Conservation (phyloP, 1,140 invertebrate species). For the Drosophila sp. region DNA sequence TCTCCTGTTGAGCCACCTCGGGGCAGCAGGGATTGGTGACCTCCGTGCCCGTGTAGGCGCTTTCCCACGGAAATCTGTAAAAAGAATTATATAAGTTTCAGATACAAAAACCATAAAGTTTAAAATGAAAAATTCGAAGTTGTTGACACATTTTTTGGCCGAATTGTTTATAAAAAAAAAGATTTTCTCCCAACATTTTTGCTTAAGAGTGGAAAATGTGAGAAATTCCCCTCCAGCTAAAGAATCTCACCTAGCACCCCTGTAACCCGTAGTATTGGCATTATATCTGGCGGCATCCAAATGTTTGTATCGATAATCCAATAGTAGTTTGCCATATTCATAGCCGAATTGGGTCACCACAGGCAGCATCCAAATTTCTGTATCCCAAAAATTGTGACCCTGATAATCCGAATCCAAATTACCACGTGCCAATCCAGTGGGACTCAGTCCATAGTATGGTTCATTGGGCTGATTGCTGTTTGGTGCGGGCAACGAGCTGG, state of each 20-base stretch:
- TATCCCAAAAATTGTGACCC: slow-evolving; percentile 84
- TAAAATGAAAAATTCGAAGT: no score
- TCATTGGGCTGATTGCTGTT: slow-evolving; percentile 84
- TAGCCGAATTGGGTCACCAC: slow-evolving; percentile 61
- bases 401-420: slow-evolving; percentile 76
- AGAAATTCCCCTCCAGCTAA: not conserved
- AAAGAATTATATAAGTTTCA: not conserved
- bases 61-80: slow-evolving; percentile 86
- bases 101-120: no score
- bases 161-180: no score
- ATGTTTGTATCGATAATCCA: slow-evolving; percentile 65
- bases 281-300: slow-evolving; percentile 67
- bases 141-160: not conserved
- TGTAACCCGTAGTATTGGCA: slow-evolving; percentile 64
- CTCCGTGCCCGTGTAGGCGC: slow-evolving; percentile 86
- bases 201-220: not conserved
- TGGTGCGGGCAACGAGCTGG: slow-evolving; percentile 86
- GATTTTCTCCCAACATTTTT: no score
- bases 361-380: slow-evolving; percentile 84
- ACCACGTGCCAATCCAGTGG: slow-evolving; percentile 86
- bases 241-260: slow-evolving; percentile 61
- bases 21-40: slow-evolving; percentile 87
- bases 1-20: slow-evolving; percentile 86
- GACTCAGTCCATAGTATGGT: slow-evolving; percentile 86
- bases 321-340: slow-evolving; percentile 59